Base-by-base conservation (phyloP, 2,797 vertebrate species). In the Eupleurogrammus muticus region DNA sequence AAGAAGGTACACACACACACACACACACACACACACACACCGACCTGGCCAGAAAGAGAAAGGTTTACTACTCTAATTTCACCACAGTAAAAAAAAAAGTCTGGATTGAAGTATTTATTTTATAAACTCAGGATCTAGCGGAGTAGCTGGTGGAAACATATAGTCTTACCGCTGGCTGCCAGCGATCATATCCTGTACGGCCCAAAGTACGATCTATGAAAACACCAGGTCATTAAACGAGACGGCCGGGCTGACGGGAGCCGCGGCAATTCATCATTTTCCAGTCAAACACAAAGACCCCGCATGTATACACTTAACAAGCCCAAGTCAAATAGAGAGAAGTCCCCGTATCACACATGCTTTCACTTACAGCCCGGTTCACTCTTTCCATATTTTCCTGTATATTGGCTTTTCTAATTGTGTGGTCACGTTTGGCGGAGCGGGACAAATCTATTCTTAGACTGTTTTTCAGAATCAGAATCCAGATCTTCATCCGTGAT, bases 251-350 rank as follows among this genome's bases (percentile, higher is more conserved):
- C 70, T 86, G 89, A 88, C 86, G 73, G 70, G 59, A 72, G 68
- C 66, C 60, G 32, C 73, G 74, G 89, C 73, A 88, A 89, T 90
- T 89, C 75, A 90, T 90, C 82, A 90, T 87, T 78, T 82, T 82
- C 73, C 73, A 88, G 84, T 89, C 89, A 89, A 81, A 84, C 86
- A 87, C 67, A 75, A 72, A 85, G 66, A 81, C 24, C 59, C 46
- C 70, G 69, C 64, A 80, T 80, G 68, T 77, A 75, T 69, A 70
- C n/a, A 48, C 47, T 62, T 68, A 86, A 81, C 50, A 1, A 67
- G 68, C 81, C 79, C 73, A 75, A 82, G 75, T 72, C 75, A 90
- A 90, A 89, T 61, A 83, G 24, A 75, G 66, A 54, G 55, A 73
- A 66, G 83, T 75, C 73, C 51, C 71, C 53, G 0, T 73, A 83